These are phyloP conservation scores for Orchestes rusci DNA, from an alignment of 2,888 invertebrate genomes.

Conservation along the genomic window DNA sequence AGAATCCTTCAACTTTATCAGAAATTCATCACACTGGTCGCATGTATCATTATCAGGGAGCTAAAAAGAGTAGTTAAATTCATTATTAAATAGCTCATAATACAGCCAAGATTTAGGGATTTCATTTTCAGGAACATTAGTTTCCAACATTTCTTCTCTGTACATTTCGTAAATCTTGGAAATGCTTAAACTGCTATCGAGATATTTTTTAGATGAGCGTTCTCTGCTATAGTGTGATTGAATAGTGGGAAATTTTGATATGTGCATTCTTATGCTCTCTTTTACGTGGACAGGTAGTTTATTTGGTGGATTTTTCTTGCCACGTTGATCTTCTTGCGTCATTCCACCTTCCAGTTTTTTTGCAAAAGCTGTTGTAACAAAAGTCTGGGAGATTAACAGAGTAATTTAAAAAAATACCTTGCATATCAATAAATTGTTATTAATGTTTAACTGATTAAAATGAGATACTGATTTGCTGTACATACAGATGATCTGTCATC, in stretches of 20 bases:
- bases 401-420: slow-evolving; percentile 12
- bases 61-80: slow-evolving; percentile 7
- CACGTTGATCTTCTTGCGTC: background rate
- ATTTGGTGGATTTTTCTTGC: background rate
- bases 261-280: background rate
- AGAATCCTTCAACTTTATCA: too few species aligned
- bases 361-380: background rate
- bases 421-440: too few species aligned
- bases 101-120: slow-evolving; percentile 6
- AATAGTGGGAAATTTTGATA: slow-evolving; percentile 3
- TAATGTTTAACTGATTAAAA: too few species aligned
- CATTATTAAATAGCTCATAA: slow-evolving; percentile 1
- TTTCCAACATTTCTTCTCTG: slow-evolving; percentile 5
- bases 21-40: too few species aligned
- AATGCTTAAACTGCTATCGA: slow-evolving; percentile 3
- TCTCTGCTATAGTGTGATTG: slow-evolving; percentile 5
- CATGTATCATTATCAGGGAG: too few species aligned
- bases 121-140: slow-evolving; percentile 4
- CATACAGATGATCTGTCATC: too few species aligned
- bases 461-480: too few species aligned
- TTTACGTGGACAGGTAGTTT: background rate
- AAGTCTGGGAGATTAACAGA: slow-evolving; percentile 4
- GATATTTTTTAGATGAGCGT: slow-evolving; percentile 2
- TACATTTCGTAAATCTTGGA: slow-evolving; percentile 3
- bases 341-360: background rate